Percentiles rank a stretch among this genome's conserved stretches.
phyloP scores from a whole-genome alignment of 1,140 invertebrate genomes.

The Mizuhopecten yessoensis region DNA sequence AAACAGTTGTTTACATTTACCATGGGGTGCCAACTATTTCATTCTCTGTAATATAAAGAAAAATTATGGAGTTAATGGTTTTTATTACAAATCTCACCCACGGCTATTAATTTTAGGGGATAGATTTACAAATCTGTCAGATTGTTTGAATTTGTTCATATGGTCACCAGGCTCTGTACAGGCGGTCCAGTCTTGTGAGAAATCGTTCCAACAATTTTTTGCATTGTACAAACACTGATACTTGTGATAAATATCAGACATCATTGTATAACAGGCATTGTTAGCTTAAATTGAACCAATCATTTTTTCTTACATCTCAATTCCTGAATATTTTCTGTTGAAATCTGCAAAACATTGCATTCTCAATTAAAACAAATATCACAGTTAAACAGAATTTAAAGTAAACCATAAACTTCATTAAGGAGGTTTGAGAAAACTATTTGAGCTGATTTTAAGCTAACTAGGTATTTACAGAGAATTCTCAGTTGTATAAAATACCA shows the following conservation, averaged over 20 bases:
- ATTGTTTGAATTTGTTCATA: conserved; percentile 58
- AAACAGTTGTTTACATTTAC: conserved; percentile 51
- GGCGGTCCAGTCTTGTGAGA: background rate
- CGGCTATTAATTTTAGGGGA: conserved; percentile 49
- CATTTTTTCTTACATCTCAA: background rate
- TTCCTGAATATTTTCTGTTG: too few species aligned
- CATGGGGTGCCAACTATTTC: conserved; percentile 51
- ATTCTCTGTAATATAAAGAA: conserved; percentile 20
- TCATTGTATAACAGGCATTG: background rate
- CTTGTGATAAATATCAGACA: conserved; percentile 34
- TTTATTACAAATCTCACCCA: conserved; percentile 45
- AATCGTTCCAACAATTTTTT: conserved; percentile 29
- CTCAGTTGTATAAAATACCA: conserved; percentile 4
- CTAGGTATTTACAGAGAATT: background rate
- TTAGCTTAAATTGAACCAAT: background rate
- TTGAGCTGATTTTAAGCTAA: background rate
- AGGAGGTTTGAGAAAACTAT: background rate
- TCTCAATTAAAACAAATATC: background rate
- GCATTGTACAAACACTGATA: conserved; percentile 38
- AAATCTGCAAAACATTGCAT: background rate
- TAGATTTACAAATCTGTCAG: conserved; percentile 58
- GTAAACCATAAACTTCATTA: background rate
- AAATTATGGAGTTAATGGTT: conserved; percentile 20
- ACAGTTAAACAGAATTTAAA: background rate
- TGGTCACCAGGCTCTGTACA: conserved; percentile 42